A percentile compares a stretch with the other conserved stretches of the same genome.
Conservation (phyloP, 2,888 invertebrate species). For the Priocnemis perturbator region DNA sequence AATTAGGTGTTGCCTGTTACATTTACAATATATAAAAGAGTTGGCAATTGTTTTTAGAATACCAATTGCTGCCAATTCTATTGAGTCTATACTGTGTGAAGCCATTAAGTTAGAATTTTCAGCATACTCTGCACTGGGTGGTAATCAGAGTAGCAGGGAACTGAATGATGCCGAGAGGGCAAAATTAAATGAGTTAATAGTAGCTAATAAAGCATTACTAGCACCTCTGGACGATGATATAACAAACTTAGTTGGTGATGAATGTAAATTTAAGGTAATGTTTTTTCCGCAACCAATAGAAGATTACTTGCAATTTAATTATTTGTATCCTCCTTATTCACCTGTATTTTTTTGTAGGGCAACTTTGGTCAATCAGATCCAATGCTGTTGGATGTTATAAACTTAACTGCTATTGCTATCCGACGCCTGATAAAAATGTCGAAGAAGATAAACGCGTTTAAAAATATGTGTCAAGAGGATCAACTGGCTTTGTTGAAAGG, state of each 20-base stretch:
- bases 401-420: conserved; percentile 94
- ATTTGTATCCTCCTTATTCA: neutral
- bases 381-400: conserved; percentile 88
- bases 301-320: neutral
- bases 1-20: neutral
- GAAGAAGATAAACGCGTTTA: conserved; percentile 91
- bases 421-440: conserved; percentile 90
- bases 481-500: conserved; percentile 93
- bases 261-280: conserved; percentile 79
- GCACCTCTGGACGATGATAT: conserved; percentile 91
- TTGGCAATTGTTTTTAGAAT: conserved; percentile 71
- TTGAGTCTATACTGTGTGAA: conserved; percentile 89
- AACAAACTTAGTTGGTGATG: conserved; percentile 81
- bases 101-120: conserved; percentile 92
- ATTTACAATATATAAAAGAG: neutral
- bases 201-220: conserved; percentile 90
- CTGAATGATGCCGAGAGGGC: conserved; percentile 89
- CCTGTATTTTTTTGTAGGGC: conserved; percentile 55
- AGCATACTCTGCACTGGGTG: conserved; percentile 81
- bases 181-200: conserved; percentile 88
- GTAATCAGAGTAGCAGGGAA: conserved; percentile 80
- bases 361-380: conserved; percentile 78
- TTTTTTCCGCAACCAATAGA: neutral
- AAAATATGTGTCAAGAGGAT: conserved; percentile 95
- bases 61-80: conserved; percentile 81